Conservation (phyloP, 2,888 invertebrate genomes). For the Andrena camellia region DNA sequence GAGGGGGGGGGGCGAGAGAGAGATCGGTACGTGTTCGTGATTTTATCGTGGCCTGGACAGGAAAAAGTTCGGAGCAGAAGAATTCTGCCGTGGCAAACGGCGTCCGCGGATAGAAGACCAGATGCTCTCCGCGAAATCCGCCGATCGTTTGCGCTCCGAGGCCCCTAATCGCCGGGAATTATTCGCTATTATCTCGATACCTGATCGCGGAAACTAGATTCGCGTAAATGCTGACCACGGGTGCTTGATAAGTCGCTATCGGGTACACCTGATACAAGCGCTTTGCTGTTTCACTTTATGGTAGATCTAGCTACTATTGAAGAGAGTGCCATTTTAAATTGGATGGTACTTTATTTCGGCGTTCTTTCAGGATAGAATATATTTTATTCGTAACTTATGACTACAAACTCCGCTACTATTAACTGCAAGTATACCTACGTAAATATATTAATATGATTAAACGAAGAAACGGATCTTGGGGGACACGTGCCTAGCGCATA, state of each 20-base stretch:
- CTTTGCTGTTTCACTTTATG: constrained; percentile 13
- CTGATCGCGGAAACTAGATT: constrained; percentile 37
- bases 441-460: too few species aligned
- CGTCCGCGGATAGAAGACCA: constrained; percentile 30
- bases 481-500: too few species aligned
- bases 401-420: too few species aligned
- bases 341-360: too few species aligned
- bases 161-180: constrained; percentile 25
- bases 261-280: constrained; percentile 13
- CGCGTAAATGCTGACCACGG: constrained; percentile 3
- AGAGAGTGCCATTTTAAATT: too few species aligned
- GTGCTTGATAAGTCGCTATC: constrained; percentile 42
- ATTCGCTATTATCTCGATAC: constrained; percentile 24
- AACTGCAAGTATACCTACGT: too few species aligned
- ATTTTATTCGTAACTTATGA: too few species aligned
- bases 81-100: constrained; percentile 18
- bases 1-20: constrained; percentile 34
- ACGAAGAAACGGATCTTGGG: too few species aligned
- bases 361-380: too few species aligned
- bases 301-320: not conserved
- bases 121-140: constrained; percentile 46
- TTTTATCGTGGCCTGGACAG: constrained; percentile 52
- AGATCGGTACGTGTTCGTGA: constrained; percentile 65
- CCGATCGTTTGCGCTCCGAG: constrained; percentile 17
- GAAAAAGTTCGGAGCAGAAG: constrained; percentile 44